Evolutionary conservation across 2,888 invertebrate species (phyloP).

Genomic region (Oxystoma pomonae): DNA sequence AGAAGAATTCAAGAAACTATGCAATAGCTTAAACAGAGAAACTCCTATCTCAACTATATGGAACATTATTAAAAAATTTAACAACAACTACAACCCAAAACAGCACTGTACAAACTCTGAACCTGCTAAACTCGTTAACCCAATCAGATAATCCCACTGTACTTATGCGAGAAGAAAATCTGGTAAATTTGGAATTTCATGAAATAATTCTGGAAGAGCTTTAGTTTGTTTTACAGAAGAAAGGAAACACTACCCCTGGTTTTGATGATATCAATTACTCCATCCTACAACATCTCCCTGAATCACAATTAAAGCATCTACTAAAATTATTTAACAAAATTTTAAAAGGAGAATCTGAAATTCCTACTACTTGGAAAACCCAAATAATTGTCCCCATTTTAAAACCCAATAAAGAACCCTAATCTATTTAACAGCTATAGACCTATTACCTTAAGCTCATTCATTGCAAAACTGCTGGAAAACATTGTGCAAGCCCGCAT

Average conservation of each 20-base stretch:
- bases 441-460: background rate
- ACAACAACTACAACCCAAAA: background rate
- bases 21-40: background rate
- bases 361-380: background rate
- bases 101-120: background rate
- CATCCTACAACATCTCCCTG: background rate
- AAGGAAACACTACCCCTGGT: background rate
- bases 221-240: background rate
- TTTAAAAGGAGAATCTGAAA: background rate
- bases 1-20: background rate
- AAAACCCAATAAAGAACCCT: background rate
- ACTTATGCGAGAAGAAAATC: background rate
- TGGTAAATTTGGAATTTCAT: background rate
- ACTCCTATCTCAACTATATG: background rate
- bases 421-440: background rate
- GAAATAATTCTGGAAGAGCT: background rate
- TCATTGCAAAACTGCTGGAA: background rate
- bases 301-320: background rate
- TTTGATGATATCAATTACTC: background rate
- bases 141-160: background rate
- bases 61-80: background rate
- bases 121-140: background rate
- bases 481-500: background rate
- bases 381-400: background rate
- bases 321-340: background rate